Base-by-base conservation (phyloP, 2,113 vertebrate species). In the Dermatemys mawii region DNA sequence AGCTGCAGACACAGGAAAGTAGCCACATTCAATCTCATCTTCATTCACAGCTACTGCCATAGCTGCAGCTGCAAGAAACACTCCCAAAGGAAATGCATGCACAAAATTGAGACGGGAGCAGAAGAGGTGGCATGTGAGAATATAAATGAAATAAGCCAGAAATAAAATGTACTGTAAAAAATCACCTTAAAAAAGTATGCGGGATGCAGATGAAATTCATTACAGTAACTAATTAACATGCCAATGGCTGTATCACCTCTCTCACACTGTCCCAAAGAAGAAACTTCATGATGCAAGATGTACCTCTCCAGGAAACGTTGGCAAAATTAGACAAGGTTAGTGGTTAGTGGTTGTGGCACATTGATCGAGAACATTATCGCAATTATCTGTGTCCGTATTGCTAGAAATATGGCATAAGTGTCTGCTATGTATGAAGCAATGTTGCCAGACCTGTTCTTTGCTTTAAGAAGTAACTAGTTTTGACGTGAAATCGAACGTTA, bases 51-150 rank as follows among this genome's bases (percentile, higher is more conserved):
- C 78, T 57, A 50, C 49, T 22, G 44, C 86, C 78, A 60, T 14
- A 81, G 29, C 22, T n/a, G 54, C 83, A 95, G 85, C 90, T 95
- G 86, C 27, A 27, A 88, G 84, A 81, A 89, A 44, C 86, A 57
- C 57, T 94, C 96, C 86, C 89, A 86, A 75, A 86, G 55, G 78
- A 82, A 79, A 5, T 1, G 19, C 9, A 17, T 83, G 48, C 76
- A 38, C 67, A 60, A 41, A 60, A 88, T 49, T 53, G 88, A 46
- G 44, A 38, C 21, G 46, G 84, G 38, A 78, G 9, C 16, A 84
- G 55, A 32, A 91, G 35, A 60, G 48, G 35, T 24, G 32, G 4
- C 0, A 3, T 13, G 46, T 89, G 79, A 85, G 48, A 89, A 46
- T 5, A 67, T 29, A 32, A 94, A 80, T 51, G 11, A 49, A n/a